These are phyloP conservation scores for Lucinisca nassula DNA, from an alignment of 2,888 invertebrate species.

Conservation along the genomic window DNA sequence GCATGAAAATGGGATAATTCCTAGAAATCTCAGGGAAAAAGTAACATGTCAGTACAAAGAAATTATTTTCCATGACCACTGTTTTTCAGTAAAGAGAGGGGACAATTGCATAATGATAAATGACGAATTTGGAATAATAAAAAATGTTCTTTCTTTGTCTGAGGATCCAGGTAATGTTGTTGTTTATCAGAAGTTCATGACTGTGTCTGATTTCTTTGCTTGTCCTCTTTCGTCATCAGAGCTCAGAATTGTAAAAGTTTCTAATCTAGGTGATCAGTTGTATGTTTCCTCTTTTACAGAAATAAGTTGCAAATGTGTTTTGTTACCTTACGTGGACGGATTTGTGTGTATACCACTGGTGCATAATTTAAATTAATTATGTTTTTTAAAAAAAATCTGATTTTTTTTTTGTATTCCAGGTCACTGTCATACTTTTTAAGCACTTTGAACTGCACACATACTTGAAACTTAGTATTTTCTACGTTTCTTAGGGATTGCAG, in stretches of 20 bases:
- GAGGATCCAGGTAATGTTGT: not conserved
- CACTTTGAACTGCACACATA: no score
- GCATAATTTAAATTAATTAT: slow-evolving; percentile 3
- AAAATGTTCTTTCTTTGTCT: slow-evolving; percentile 11
- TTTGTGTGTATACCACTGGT: not conserved
- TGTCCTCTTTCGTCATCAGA: not conserved
- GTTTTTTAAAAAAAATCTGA: no score
- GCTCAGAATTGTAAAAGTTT: slow-evolving; percentile 18
- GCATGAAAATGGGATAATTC: slow-evolving; percentile 27
- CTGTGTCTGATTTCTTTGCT: not conserved
- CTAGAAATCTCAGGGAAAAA: not conserved
- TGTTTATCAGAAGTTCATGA: not conserved
- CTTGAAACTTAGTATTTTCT: no score
- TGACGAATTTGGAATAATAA: not conserved
- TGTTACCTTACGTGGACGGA: slow-evolving; percentile 19
- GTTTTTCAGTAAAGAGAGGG: not conserved
- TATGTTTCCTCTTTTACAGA: slow-evolving; percentile 1
- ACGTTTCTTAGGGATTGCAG: no score
- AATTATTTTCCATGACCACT: not conserved
- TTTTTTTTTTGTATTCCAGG: no score
- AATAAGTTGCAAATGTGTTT: slow-evolving; percentile 22
- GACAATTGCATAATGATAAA: slow-evolving; percentile 18
- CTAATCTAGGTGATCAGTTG: slow-evolving; percentile 14
- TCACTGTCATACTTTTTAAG: no score
- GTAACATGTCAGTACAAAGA: not conserved